Conservation (phyloP, 1,140 invertebrate species). For the Aphis craccivora region DNA sequence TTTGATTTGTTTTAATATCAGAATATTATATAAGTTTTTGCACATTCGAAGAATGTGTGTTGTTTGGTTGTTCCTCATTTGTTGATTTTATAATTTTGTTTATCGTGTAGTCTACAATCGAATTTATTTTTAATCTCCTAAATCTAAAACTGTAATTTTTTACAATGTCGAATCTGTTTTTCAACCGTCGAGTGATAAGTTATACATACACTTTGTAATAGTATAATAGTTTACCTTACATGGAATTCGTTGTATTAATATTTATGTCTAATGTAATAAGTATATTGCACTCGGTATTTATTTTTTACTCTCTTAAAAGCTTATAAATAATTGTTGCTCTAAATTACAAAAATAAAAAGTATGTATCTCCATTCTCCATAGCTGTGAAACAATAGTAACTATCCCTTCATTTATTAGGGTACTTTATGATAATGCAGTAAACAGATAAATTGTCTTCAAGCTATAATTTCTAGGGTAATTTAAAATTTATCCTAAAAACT, state of each 20-base stretch:
- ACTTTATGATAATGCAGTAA: background rate
- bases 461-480: background rate
- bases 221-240: background rate
- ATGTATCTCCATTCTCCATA: background rate
- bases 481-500: background rate
- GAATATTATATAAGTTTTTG: background rate
- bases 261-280: background rate
- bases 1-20: background rate
- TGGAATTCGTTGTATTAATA: background rate
- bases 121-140: constrained; percentile 10
- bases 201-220: background rate
- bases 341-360: background rate
- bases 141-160: background rate
- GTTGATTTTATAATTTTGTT: background rate
- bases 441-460: background rate
- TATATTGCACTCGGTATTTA: background rate
- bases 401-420: background rate
- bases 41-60: background rate
- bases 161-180: background rate
- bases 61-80: background rate
- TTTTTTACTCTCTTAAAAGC: background rate
- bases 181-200: background rate
- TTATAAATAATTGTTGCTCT: background rate
- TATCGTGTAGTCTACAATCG: background rate
- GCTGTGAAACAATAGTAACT: background rate